Percentiles rank a stretch among this genome's conserved stretches.
phyloP scores from a whole-genome alignment of 1,140 invertebrate species.

The Sitodiplosis mosellana region DNA sequence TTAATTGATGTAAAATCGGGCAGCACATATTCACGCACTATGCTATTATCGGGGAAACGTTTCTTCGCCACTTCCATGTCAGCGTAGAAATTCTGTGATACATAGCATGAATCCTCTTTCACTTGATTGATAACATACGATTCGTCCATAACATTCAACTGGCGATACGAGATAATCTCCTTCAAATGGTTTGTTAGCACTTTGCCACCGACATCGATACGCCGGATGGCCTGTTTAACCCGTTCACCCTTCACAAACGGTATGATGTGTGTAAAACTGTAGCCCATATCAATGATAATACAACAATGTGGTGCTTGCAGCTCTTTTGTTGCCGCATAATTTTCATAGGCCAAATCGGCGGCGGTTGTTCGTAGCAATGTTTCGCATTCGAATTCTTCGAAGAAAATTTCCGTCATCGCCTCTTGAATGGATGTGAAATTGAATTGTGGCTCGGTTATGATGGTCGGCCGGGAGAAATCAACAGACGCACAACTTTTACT shows the following conservation, averaged over 20 bases:
- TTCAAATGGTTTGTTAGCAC: conserved; percentile 95
- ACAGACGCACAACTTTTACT: conserved; percentile 72
- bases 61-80: conserved; percentile 65
- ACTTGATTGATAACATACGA: conserved; percentile 97
- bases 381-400: conserved; percentile 91
- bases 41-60: conserved; percentile 36
- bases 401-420: conserved; percentile 86
- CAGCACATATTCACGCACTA: conserved; percentile 80
- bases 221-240: conserved; percentile 51
- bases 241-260: conserved; percentile 86
- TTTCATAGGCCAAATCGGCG: conserved; percentile 44
- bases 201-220: conserved; percentile 95
- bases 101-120: conserved; percentile 95
- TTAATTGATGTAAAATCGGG: conserved; percentile 83
- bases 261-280: conserved; percentile 88
- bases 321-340: conserved; percentile 30
- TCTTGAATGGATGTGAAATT: conserved; percentile 89
- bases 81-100: conserved; percentile 66
- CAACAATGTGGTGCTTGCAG: conserved; percentile 41
- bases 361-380: conserved; percentile 66
- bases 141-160: conserved; percentile 97
- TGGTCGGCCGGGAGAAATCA: conserved; percentile 54
- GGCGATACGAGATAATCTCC: conserved; percentile 91
- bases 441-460: conserved; percentile 86
- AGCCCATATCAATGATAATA: conserved; percentile 82